phyloP scores from a whole-genome alignment of 2,888 invertebrate species.

The Limnephilus lunatus region DNA sequence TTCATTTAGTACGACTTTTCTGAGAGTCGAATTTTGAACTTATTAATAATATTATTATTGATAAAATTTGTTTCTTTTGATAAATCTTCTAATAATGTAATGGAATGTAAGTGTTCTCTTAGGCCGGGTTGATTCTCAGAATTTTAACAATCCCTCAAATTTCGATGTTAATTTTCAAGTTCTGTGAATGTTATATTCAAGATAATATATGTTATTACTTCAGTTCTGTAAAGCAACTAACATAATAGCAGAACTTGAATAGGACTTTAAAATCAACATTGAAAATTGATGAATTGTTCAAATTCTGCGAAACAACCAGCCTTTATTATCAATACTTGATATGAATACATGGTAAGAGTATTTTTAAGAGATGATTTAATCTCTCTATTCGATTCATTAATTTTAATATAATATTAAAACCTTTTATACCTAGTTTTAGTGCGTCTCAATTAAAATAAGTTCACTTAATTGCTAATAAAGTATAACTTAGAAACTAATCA shows the following conservation, averaged over 20 bases:
- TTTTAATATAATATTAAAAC: slow-evolving; percentile 19
- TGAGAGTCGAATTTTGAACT: not conserved
- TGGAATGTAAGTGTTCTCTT: not conserved
- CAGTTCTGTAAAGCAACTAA: too few relatives aligned
- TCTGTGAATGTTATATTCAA: too few relatives aligned
- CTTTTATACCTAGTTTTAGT: slow-evolving; percentile 40
- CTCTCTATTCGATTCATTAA: slow-evolving; percentile 34
- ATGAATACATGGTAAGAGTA: not conserved
- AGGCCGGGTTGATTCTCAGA: too few relatives aligned
- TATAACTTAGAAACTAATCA: not conserved
- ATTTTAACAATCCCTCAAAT: too few relatives aligned
- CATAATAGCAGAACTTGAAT: too few relatives aligned
- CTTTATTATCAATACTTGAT: not conserved
- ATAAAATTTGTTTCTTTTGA: not conserved
- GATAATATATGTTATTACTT: too few relatives aligned
- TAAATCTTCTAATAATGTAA: not conserved
- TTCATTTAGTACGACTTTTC: not conserved
- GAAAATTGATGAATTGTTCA: too few relatives aligned
- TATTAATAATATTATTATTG: not conserved
- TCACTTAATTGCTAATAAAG: slow-evolving; percentile 13
- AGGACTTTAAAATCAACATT: too few relatives aligned
- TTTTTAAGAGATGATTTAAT: not conserved
- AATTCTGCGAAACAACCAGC: too few relatives aligned
- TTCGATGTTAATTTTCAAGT: too few relatives aligned
- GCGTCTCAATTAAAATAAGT: slow-evolving; percentile 14